phyloP scores from a whole-genome alignment of 2,888 invertebrate species.

The Empis livida region DNA sequence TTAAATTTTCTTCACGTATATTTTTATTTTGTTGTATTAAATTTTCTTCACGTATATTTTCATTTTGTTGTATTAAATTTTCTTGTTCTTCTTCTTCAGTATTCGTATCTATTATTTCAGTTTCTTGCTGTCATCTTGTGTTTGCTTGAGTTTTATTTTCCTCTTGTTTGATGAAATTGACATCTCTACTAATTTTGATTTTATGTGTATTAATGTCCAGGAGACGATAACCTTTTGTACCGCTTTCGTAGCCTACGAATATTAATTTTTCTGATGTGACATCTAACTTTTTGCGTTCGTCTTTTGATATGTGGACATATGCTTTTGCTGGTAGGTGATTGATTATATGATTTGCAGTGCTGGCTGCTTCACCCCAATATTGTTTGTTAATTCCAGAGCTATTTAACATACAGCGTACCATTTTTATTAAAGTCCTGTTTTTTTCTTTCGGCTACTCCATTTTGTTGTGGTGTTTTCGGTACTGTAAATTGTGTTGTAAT shows the following conservation, averaged over 20 bases:
- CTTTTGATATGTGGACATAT: conserved; percentile 7
- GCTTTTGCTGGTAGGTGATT: conserved; percentile 1
- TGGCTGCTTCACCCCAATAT: conserved; percentile 5
- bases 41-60: not conserved
- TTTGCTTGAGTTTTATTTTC: not conserved
- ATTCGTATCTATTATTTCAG: not conserved
- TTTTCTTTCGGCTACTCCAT: conserved; percentile 17
- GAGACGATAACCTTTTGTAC: conserved; percentile 10
- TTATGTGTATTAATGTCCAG: conserved; percentile 2
- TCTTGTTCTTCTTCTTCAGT: not conserved
- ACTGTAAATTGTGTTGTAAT: conserved; percentile 14
- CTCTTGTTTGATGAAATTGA: not conserved
- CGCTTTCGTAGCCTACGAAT: conserved; percentile 9
- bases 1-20: not conserved
- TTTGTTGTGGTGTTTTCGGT: conserved; percentile 17
- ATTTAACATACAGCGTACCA: conserved; percentile 16
- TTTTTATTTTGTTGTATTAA: not conserved
- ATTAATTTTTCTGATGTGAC: conserved; percentile 5
- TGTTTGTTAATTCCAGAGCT: not conserved
- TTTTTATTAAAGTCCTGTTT: conserved; percentile 13
- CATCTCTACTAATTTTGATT: conserved; percentile 9
- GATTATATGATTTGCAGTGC: conserved; percentile 1
- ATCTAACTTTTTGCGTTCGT: conserved; percentile 11
- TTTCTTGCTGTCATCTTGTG: not conserved
- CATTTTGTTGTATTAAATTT: not conserved